Percentiles rank a stretch among this genome's conserved stretches.
Evolutionary conservation across 2,797 vertebrate species (phyloP).

Genomic region (Lagorchestes hirsutus): DNA sequence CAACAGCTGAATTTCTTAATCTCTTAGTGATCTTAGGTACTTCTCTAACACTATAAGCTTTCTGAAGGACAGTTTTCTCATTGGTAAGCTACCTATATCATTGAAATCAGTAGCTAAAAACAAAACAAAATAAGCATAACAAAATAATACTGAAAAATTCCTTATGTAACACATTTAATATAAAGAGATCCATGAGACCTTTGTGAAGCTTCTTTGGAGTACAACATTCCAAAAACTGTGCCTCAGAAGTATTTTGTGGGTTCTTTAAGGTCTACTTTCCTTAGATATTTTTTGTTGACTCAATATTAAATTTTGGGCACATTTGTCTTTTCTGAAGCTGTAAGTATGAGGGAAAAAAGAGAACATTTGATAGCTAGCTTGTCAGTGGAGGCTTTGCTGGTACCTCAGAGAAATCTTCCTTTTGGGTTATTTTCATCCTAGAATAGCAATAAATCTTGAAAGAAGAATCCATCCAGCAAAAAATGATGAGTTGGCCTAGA

Average conservation of each 20-base stretch:
- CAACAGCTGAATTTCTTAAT: not conserved
- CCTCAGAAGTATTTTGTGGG: conserved; percentile 23
- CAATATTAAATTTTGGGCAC: conserved; percentile 60
- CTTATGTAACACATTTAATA: not conserved
- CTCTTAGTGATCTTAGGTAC: not conserved
- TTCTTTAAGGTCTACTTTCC: conserved; percentile 57
- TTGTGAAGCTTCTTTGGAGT: conserved; percentile 31
- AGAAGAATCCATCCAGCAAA: not conserved
- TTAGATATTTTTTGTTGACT: conserved; percentile 42
- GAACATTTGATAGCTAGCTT: conserved; percentile 51
- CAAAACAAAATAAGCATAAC: not conserved
- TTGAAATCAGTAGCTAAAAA: not conserved
- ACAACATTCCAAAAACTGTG: conserved; percentile 48
- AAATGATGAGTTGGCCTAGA: conserved; percentile 42
- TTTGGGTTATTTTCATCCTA: conserved; percentile 41
- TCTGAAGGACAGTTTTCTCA: not conserved
- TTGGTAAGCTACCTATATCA: not conserved
- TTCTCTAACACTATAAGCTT: not conserved
- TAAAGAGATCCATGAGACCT: not conserved
- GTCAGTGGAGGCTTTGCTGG: conserved; percentile 59
- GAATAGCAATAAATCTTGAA: conserved; percentile 60
- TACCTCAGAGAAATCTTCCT: conserved; percentile 61
- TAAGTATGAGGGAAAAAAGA: conserved; percentile 61
- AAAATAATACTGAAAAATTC: not conserved
- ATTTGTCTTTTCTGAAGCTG: conserved; percentile 66